Conservation (phyloP, 1,140 invertebrate species). For the Chironomus tepperi region DNA sequence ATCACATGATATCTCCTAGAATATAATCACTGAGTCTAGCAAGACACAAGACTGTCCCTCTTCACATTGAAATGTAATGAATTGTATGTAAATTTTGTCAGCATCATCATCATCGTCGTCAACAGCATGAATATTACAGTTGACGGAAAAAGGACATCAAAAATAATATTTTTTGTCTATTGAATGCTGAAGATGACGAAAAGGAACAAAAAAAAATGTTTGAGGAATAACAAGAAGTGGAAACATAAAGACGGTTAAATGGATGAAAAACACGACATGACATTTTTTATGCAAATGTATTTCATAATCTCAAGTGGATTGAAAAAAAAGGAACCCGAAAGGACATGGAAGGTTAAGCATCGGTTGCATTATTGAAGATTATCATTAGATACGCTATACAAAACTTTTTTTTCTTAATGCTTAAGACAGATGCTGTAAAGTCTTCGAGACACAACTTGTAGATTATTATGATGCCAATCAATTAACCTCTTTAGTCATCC, state of each 20-base stretch:
- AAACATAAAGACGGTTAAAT: constrained; percentile 8
- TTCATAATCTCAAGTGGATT: background rate
- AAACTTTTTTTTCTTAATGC: background rate
- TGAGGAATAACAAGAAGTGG: too few relatives aligned
- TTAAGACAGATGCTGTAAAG: constrained; percentile 1
- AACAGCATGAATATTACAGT: background rate
- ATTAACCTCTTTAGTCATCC: constrained; percentile 15
- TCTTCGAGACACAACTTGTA: background rate
- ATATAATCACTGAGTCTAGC: too few relatives aligned
- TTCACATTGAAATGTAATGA: too few relatives aligned
- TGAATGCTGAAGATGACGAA: too few relatives aligned
- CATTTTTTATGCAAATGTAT: constrained; percentile 22
- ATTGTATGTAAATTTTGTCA: too few relatives aligned
- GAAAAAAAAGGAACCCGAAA: background rate
- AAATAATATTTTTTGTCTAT: background rate
- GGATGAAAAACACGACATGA: background rate
- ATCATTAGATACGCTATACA: background rate
- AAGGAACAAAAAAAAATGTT: too few relatives aligned
- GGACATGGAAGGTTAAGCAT: constrained; percentile 19
- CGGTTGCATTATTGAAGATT: constrained; percentile 11
- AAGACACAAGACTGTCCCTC: too few relatives aligned
- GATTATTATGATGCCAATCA: constrained; percentile 11
- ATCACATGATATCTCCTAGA: too few relatives aligned
- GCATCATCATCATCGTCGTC: too few relatives aligned
- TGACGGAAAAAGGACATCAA: constrained; percentile 3